Percentiles rank a stretch among this genome's conserved stretches.
phyloP scores from a whole-genome alignment of 2,797 vertebrate species.

The Eremophila alpestris region DNA sequence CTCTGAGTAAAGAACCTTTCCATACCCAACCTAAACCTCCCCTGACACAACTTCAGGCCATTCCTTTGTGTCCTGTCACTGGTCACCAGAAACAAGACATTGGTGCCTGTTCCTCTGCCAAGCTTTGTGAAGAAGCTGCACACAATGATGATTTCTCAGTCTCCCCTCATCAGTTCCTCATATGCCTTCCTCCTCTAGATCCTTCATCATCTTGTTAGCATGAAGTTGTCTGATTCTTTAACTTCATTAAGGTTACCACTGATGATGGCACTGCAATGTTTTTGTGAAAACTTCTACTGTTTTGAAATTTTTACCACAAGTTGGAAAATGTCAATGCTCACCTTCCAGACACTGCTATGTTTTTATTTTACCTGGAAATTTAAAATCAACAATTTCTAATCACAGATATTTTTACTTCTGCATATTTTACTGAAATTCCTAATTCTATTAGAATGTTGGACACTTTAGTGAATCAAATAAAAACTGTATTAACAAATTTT shows the following conservation, averaged over 20 bases:
- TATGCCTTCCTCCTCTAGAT: not conserved
- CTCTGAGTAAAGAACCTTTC: not conserved
- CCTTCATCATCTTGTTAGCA: not conserved
- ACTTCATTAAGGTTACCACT: not conserved
- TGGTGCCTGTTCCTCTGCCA: not conserved
- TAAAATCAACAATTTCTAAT: not conserved
- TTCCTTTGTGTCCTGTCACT: not conserved
- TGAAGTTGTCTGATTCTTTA: not conserved
- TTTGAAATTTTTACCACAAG: not conserved
- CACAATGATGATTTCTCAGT: not conserved
- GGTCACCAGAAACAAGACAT: not conserved
- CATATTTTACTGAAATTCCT: not conserved
- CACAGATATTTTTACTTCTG: not conserved
- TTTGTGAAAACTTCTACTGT: not conserved
- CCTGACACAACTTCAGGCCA: not conserved
- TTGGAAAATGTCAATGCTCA: not conserved
- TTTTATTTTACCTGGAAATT: not conserved
- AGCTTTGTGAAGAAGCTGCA: not conserved
- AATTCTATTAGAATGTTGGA: not conserved
- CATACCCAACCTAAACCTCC: not conserved
- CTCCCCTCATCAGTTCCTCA: not conserved
- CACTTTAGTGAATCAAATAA: not conserved
- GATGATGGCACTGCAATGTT: not conserved
- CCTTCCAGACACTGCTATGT: not conserved
- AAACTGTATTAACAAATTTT: not conserved